phyloP scores from a whole-genome alignment of 2,888 invertebrate species.

The Chrysopilus asiliformis region DNA sequence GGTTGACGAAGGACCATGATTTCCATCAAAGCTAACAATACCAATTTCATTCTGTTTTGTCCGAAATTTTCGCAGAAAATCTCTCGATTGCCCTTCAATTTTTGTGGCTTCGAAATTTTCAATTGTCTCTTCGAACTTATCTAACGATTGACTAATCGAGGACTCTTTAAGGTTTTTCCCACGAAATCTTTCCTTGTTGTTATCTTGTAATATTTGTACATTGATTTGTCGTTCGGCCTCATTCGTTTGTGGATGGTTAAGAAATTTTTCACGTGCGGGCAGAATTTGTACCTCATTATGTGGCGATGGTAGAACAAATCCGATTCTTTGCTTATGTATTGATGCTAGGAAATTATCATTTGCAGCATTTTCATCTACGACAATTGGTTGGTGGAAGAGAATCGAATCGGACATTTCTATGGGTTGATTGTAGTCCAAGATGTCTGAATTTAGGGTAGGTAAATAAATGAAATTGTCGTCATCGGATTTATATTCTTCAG shows the following conservation, averaged over 20 bases:
- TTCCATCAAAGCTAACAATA: not conserved
- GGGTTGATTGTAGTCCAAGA: too few species aligned
- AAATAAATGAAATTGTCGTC: constrained; percentile 28
- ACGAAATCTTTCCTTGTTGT: constrained; percentile 2
- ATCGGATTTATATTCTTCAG: constrained; percentile 18
- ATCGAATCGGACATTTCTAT: constrained; percentile 29
- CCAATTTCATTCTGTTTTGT: not conserved
- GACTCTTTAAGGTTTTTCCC: not conserved
- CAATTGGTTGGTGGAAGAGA: constrained; percentile 38
- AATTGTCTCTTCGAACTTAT: not conserved
- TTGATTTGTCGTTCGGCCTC: constrained; percentile 23
- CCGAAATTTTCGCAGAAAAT: too few species aligned
- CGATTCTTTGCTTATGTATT: not conserved
- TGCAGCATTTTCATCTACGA: constrained; percentile 31
- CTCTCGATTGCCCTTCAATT: too few species aligned
- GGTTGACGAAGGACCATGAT: not conserved
- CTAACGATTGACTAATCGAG: not conserved
- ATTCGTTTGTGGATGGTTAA: constrained; percentile 8
- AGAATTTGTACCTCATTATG: constrained; percentile 16
- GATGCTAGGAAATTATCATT: not conserved
- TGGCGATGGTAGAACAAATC: too few species aligned
- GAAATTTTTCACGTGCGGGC: not conserved
- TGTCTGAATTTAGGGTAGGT: constrained; percentile 19
- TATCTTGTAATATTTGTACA: constrained; percentile 25
- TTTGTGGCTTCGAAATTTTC: not conserved